Base-by-base conservation (phyloP, 2,888 invertebrate species). In the Gortyna flavago region DNA sequence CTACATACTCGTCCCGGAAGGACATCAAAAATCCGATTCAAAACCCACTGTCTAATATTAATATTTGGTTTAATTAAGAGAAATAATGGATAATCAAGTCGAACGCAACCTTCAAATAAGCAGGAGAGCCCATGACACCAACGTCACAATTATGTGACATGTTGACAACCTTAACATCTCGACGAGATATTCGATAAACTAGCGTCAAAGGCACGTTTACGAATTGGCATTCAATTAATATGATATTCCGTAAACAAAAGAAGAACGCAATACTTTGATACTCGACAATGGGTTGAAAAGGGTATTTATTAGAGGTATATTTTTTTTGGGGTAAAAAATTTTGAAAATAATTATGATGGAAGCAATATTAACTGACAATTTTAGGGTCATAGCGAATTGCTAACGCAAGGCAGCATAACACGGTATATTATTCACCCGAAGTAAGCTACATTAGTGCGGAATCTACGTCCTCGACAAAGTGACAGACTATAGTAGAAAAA, bases 21-120 rank as follows among this genome's bases (percentile, higher is more conserved):
- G 91, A 92, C 90, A 91, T 89, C 87, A 87, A 86, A 32, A 88
- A 38, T 88, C 87, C 80, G 79, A 85, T 88, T 87, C 72, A 85
- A 92, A 93, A 93, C 93, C 94, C 94, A 94, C 92, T 93, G 93
- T 93, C 94, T 92, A 88, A 94, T 94, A 81, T 64, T 86, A 83
- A 86, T 84, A 82, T 85, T 94, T 93, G 93, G 93, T 93, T 91
- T 91, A 92, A 90, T 91, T 88, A 89, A 89, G 85, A 87, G 87
- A 88, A 89, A 84, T 81, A 88, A 89, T 87, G 87, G 86, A 89
- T 81, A 84, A 78, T 83, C 75, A 84, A 64, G 72, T 76, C n/a
- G 71, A 89, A 89, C 83, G 85, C 82, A 87, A 79, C 72, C 79
- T 79, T 72, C 65, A 78, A 61, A 75, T 61, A 29, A 59, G 29